Base-by-base conservation (phyloP, 2,888 invertebrate species). In the Caenorhabditis japonica region DNA sequence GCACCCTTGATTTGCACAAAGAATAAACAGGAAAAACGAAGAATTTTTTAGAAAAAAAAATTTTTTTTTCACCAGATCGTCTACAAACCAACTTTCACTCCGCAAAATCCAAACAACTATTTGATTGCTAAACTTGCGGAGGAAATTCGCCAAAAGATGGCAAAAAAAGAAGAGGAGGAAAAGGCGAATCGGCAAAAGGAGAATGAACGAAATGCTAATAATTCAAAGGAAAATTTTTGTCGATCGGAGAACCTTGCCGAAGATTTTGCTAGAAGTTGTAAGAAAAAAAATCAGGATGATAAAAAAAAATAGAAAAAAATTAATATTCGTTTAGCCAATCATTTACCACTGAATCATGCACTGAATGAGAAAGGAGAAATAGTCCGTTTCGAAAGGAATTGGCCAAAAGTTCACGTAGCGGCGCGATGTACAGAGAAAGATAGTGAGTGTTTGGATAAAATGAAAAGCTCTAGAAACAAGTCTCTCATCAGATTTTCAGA, bases 111-210 rank as follows among this genome's bases (percentile, higher is more conserved):
- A 17, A 62, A 10, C 13, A 72, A 72, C 30, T 46, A 34, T 5
- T 64, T 72, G 30, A 49, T 47, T 21, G 23, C 30, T 17, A 66
- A 64, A n/a, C 64, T 72, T 44, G 7, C 59, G 21, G 47, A 53
- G 23, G 25, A 41, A 15, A 41, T 27, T 7, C 33, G 27, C 10
- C 21, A 46, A 13, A 13, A 17, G 39, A 12, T 52, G 1, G 17
- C 56, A 27, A 25, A 30, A 4, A 17, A 52, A 5, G 17, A 52
- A 3, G 56, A 56, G 13, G 19, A 30, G 15, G 36, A 47, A 8
- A 44, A 8, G 12, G 23, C 38, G 38, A 44, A 7, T 38, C 3
- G 7, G 27, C 15, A 2, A 27, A 23, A 53, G 53, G 47, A n/a
- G n/a, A n/a, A n/a, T n/a, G n/a, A n/a, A n/a, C n/a, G n/a, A n/a